These are phyloP conservation scores for Tribolium madens DNA, from an alignment of 1,140 invertebrate species.

Conservation along the genomic window DNA sequence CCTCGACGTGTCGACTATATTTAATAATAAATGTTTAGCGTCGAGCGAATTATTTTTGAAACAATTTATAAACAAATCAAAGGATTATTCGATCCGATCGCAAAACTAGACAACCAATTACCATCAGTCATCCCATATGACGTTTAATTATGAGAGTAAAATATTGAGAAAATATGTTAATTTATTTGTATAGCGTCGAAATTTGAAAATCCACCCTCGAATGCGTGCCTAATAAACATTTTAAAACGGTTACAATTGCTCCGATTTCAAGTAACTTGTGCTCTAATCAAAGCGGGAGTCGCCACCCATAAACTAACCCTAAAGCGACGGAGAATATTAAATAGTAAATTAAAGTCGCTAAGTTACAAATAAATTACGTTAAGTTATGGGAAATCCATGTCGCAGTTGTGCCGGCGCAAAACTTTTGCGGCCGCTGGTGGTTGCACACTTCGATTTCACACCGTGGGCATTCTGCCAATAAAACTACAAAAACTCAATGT, in stretches of 20 bases:
- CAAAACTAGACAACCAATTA: slow-evolving; percentile 15
- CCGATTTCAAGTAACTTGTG: slow-evolving; percentile 36
- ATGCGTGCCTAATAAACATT: slow-evolving; percentile 45
- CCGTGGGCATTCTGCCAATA: slow-evolving; percentile 22
- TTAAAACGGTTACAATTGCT: slow-evolving; percentile 44
- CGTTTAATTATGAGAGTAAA: slow-evolving; percentile 27
- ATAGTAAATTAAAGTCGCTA: slow-evolving; percentile 41
- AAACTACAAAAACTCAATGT: slow-evolving; percentile 12
- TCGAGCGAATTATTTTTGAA: slow-evolving; percentile 5
- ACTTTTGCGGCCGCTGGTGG: neutral
- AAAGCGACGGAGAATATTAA: slow-evolving; percentile 42
- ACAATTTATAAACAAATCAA: slow-evolving; percentile 11
- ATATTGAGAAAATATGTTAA: slow-evolving; percentile 30
- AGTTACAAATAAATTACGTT: slow-evolving; percentile 41
- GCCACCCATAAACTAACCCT: slow-evolving; percentile 30
- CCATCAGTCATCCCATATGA: slow-evolving; percentile 15
- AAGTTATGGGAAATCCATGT: slow-evolving; percentile 36
- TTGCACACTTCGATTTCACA: slow-evolving; percentile 9
- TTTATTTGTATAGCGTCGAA: neutral
- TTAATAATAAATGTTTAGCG: slow-evolving; percentile 1
- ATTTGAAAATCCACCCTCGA: slow-evolving; percentile 22
- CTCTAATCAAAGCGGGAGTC: slow-evolving; percentile 38
- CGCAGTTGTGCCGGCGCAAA: slow-evolving; percentile 19
- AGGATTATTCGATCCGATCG: neutral
- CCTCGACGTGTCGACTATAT: neutral